Base-by-base conservation (phyloP, 37 sponge, comb jelly and placozoan genomes). In the Chondrosia reniformis region DNA sequence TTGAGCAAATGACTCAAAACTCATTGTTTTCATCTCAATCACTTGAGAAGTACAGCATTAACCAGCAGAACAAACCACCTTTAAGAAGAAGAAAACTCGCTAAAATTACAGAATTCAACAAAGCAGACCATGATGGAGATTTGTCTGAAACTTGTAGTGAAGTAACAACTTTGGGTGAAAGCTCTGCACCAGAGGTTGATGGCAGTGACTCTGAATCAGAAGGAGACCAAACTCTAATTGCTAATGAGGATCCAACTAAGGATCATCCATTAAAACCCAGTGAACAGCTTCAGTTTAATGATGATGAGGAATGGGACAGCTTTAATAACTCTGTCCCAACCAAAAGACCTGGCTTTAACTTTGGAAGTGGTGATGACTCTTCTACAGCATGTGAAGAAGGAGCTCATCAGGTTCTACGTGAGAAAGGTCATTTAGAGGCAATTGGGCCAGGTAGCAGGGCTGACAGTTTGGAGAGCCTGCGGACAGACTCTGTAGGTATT, bases 241-340 rank as follows among this genome's bases (percentile, higher is more conserved):
- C 72, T 39, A n/a, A n/a, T n/a, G n/a, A n/a, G n/a, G n/a, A n/a
- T n/a, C n/a, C n/a, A n/a, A n/a, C n/a, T n/a, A n/a, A n/a, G n/a
- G n/a, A n/a, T n/a, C n/a, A n/a, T n/a, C n/a, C n/a, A n/a, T n/a
- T n/a, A n/a, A n/a, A n/a, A n/a, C 42, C 43, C 15, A 38, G 36
- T n/a, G 62, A 46, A 24, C 45, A 13, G 32, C 42, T 86, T 21
- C 78, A 74, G 42, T 93, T 93, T 74, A 81, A 83, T 78, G 94
- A 93, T 59, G 73, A 89, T n/a, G 90, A 93, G 59, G 77, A 63
- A 21, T 93, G 94, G 94, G 87, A 86, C 33, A 91, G 92, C 65
- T 84, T 86, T 57, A 86, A 30, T 72, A 55, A 72, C 19, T 25
- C 30, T 49, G 21, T 56, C n/a, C 22, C 56, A 1, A 32, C n/a